phyloP scores from a whole-genome alignment of 2,797 vertebrate species.

The Pangasius djambal region DNA sequence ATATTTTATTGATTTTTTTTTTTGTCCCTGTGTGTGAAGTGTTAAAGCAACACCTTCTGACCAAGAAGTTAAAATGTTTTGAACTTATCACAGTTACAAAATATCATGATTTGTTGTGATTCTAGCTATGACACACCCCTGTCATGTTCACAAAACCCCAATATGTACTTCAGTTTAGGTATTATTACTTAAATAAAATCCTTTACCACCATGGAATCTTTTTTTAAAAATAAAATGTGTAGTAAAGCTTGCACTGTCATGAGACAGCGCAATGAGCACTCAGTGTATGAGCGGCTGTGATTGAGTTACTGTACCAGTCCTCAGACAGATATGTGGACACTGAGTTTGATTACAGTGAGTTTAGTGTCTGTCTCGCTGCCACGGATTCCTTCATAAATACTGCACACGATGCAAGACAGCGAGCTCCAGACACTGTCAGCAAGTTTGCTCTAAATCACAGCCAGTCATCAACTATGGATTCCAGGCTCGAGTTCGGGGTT shows the following conservation, averaged over 20 bases:
- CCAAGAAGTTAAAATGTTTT: neutral
- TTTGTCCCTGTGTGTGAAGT: too few species aligned
- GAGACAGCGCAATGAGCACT: neutral
- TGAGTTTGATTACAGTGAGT: slow-evolving; percentile 36
- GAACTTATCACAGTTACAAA: neutral
- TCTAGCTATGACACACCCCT: neutral
- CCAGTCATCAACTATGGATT: slow-evolving; percentile 23
- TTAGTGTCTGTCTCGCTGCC: slow-evolving; percentile 45
- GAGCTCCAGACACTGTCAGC: neutral
- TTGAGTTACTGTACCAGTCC: slow-evolving; percentile 4
- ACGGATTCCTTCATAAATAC: slow-evolving; percentile 38
- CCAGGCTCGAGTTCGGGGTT: slow-evolving; percentile 43
- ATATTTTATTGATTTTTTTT: too few species aligned
- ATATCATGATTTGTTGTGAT: neutral
- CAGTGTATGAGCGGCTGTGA: neutral
- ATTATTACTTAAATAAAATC: neutral
- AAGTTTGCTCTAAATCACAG: slow-evolving; percentile 30
- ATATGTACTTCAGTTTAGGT: neutral
- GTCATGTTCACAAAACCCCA: neutral
- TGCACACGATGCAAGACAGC: neutral
- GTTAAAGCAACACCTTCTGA: neutral
- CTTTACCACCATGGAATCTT: neutral
- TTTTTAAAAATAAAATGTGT: too few species aligned
- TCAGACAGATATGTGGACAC: slow-evolving; percentile 36
- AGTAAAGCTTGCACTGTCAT: neutral